Evolutionary conservation across 2,113 vertebrate genomes (phyloP), one percentile per base, ranked within the genome.

Genomic region (Benitochromis conjunctus): DNA sequence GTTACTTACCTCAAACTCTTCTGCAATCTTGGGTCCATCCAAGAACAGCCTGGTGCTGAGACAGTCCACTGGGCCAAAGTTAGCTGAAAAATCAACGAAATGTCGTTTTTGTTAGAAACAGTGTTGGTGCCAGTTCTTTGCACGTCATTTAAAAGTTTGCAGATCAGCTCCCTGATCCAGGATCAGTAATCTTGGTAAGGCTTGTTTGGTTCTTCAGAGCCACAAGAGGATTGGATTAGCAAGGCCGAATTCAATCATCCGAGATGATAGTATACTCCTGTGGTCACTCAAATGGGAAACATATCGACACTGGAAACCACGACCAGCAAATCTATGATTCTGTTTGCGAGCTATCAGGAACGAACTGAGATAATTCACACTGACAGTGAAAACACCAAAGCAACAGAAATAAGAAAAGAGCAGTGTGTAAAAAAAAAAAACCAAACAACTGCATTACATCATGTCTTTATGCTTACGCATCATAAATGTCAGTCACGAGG

Each of bases 21-120:
- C 98, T 0, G 98, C 98, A 6, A 99, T 98, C 86, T 97, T 96
- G 88, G 98, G 98, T 29, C 98, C 98, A 80, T 98, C 98, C 80
- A 99, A 95, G 94, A 99, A 99, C 81, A 99, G 97, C 21, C 98
- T 96, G 4, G 98, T 98, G 91, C 94, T 97, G 62, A 99, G 97
- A 88, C 98, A 98, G 46, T 98, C 97, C 34, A 99, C 96, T 1
- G 98, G 96, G 9, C 96, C 96, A 26, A 98, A 99, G 91, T 91
- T 96, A 79, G 89, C 95, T 95, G 71, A 5, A 71, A 21, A 48
- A 24, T 11, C 1, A 29, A 5, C n/a, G 4, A 57, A 29, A 2
- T 18, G 34, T 1, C 0, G 54, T 55, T 46, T 48, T 80, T 48
- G 16, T 18, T 53, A 6, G 31, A 31, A 8, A n/a, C 21, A 0